Percentiles rank a stretch among this genome's conserved stretches.
Conservation (phyloP, 2,888 invertebrate genomes). For the Protodeltote pygarga region DNA sequence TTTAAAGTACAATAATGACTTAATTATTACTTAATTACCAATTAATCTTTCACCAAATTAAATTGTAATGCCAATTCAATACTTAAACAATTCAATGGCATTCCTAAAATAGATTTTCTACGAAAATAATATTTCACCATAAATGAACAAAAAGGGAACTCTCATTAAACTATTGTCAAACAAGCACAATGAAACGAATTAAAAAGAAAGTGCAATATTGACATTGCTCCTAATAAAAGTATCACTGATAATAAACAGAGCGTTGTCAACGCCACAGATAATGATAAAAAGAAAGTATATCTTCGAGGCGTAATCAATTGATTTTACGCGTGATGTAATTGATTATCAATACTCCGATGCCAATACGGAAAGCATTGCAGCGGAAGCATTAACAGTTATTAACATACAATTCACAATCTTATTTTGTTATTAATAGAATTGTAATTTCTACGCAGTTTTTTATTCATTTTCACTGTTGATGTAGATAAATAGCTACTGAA, state of each 20-base stretch:
- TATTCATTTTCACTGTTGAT: conserved; percentile 18
- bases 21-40: too few species aligned
- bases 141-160: not conserved
- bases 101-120: too few species aligned
- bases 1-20: not conserved
- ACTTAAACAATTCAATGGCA: too few species aligned
- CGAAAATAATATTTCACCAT: not conserved
- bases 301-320: conserved; percentile 61
- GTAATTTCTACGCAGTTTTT: not conserved
- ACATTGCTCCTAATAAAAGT: conserved; percentile 49
- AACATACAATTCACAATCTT: conserved; percentile 13
- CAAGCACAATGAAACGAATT: conserved; percentile 28
- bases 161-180: conserved; percentile 2
- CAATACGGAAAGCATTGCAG: conserved; percentile 62
- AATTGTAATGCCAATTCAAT: too few species aligned
- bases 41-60: too few species aligned
- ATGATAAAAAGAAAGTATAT: conserved; percentile 54
- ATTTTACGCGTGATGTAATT: conserved; percentile 71
- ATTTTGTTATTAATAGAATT: conserved; percentile 1
- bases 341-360: conserved; percentile 51
- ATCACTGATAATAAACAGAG: conserved; percentile 66
- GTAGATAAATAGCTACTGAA: conserved; percentile 11
- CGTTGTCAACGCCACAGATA: conserved; percentile 56
- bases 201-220: conserved; percentile 45
- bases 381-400: conserved; percentile 56